These are phyloP conservation scores for Siphlonurus alternatus DNA, from an alignment of 2,888 invertebrate species.

Conservation along the genomic window DNA sequence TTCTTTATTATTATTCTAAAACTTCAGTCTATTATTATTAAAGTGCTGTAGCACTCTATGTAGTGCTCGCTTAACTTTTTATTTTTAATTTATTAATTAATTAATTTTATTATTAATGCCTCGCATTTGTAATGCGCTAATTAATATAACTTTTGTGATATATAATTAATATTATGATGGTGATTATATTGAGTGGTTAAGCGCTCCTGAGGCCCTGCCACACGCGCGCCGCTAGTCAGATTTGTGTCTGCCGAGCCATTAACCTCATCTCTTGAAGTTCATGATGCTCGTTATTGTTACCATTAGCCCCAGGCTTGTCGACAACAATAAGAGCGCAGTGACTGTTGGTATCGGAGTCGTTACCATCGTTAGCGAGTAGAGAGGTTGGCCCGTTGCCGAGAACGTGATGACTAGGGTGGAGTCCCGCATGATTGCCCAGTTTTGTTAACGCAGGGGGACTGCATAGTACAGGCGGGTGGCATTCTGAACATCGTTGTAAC, in stretches of 20 bases:
- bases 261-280: conserved; percentile 33
- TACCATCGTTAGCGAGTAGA: conserved; percentile 23
- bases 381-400: not conserved
- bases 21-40: not conserved
- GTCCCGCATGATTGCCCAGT: not conserved
- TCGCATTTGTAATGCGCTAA: not conserved
- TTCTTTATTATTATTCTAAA: too few relatives aligned
- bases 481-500: conserved; percentile 23
- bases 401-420: not conserved
- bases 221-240: conserved; percentile 20
- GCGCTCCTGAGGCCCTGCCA: not conserved
- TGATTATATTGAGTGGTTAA: too few relatives aligned
- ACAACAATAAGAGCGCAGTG: conserved; percentile 31
- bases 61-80: not conserved
- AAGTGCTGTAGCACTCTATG: not conserved
- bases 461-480: conserved; percentile 16
- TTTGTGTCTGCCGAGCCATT: conserved; percentile 17
- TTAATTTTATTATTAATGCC: not conserved
- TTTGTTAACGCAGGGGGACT: not conserved
- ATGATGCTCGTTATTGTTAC: conserved; percentile 63
- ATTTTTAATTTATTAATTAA: not conserved
- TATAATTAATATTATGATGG: not conserved
- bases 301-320: conserved; percentile 35
- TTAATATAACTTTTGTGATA: not conserved
- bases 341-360: conserved; percentile 40